A percentile compares a stretch with the other conserved stretches of the same genome.
These are phyloP conservation scores for Vulpes lagopus DNA, from an alignment of 2,113 vertebrate species.

Conservation along the genomic window DNA sequence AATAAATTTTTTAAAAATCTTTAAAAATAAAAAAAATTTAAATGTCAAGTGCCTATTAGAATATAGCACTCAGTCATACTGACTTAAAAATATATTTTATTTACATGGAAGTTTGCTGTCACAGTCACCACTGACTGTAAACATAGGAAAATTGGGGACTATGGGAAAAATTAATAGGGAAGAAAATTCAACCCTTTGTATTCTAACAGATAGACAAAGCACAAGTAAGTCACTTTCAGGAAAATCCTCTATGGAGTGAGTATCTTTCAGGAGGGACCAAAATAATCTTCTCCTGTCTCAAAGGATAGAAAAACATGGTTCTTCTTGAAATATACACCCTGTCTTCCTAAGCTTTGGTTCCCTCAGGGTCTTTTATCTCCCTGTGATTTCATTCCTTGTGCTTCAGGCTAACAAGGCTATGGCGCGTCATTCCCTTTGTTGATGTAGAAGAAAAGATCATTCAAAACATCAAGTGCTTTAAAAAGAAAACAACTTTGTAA, in stretches of 20 bases:
- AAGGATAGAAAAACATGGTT: slow-evolving; percentile 50
- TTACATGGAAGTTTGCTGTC: not conserved
- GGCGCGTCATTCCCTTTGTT: slow-evolving; percentile 87
- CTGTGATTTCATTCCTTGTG: slow-evolving; percentile 79
- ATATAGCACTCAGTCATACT: not conserved
- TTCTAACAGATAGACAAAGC: not conserved
- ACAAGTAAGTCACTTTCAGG: slow-evolving; percentile 44
- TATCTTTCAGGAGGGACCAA: slow-evolving; percentile 21
- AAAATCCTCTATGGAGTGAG: not conserved
- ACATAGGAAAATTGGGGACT: not conserved
- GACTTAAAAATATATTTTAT: slow-evolving; percentile 1
- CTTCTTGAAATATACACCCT: slow-evolving; percentile 54
- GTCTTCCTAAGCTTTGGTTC: slow-evolving; percentile 39
- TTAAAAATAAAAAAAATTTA: not conserved
- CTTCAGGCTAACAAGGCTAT: slow-evolving; percentile 84
- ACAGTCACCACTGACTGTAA: not conserved
- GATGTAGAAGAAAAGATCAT: slow-evolving; percentile 84
- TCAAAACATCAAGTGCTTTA: slow-evolving; percentile 86
- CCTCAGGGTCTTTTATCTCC: slow-evolving; percentile 74
- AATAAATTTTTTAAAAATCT: too few relatives aligned
- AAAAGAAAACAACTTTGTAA: slow-evolving; percentile 87
- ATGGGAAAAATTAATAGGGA: not conserved
- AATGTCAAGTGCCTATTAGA: slow-evolving; percentile 41
- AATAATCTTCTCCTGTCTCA: slow-evolving; percentile 55
- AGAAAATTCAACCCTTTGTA: not conserved